A percentile compares a stretch with the other conserved stretches of the same genome.
Conservation (phyloP, 2,888 invertebrate species). For the Proisotoma minuta region DNA sequence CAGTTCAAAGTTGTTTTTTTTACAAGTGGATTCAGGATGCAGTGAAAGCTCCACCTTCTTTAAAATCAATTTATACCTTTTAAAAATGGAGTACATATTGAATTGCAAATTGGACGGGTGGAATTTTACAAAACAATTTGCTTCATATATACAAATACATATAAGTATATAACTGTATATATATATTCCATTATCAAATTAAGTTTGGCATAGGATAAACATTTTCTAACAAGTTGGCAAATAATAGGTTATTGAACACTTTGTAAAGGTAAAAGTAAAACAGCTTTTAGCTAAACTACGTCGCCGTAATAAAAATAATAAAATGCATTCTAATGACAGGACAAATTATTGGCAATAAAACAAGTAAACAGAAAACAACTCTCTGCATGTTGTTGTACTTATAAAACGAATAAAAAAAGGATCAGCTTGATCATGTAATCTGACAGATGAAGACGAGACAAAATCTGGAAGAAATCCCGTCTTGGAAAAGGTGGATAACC, state of each 20-base stretch:
- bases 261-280: too few relatives aligned
- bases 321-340: neutral
- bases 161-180: neutral
- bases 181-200: neutral
- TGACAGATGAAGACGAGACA: conserved; percentile 2
- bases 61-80: too few relatives aligned
- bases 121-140: too few relatives aligned
- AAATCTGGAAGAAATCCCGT: conserved; percentile 1
- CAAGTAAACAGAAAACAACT: neutral
- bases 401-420: conserved; percentile 7
- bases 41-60: too few relatives aligned
- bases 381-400: neutral
- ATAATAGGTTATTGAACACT: neutral
- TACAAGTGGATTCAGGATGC: too few relatives aligned
- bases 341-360: neutral
- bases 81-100: too few relatives aligned
- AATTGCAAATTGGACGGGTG: too few relatives aligned
- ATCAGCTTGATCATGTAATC: conserved; percentile 16
- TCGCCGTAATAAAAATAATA: too few relatives aligned
- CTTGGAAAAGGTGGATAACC: conserved; percentile 11
- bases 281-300: too few relatives aligned
- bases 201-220: neutral
- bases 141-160: neutral
- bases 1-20: too few relatives aligned
- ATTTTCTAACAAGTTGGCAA: neutral